These are phyloP conservation scores for Eustalomyia histrio DNA, from an alignment of 2,888 invertebrate genomes.

Conservation along the genomic window DNA sequence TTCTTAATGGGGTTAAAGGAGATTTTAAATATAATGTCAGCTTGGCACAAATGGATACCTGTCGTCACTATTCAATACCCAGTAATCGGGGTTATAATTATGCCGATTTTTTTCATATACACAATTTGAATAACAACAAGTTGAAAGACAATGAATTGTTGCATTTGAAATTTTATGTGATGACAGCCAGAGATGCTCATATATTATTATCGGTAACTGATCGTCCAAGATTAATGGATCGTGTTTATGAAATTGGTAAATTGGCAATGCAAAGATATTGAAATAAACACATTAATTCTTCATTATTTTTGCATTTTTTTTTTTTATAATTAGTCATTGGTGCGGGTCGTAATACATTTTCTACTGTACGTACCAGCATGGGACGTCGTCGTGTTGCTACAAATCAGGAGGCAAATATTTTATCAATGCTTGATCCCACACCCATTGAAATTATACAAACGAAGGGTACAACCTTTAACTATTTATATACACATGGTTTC, in stretches of 20 bases:
- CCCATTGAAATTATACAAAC: constrained; percentile 85
- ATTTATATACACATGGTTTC: neutral
- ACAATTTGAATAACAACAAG: constrained; percentile 73
- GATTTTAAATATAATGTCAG: constrained; percentile 74
- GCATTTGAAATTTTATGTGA: constrained; percentile 85
- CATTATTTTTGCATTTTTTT: neutral
- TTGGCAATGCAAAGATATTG: too few relatives aligned
- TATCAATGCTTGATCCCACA: constrained; percentile 83
- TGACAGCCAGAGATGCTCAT: constrained; percentile 85
- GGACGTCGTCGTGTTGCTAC: constrained; percentile 82
- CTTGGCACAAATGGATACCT: constrained; percentile 76
- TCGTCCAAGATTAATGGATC: constrained; percentile 79
- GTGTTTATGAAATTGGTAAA: constrained; percentile 85
- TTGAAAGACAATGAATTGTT: constrained; percentile 72
- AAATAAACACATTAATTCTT: too few relatives aligned
- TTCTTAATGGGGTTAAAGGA: constrained; percentile 52
- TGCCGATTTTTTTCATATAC: constrained; percentile 81
- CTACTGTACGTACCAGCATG: constrained; percentile 83
- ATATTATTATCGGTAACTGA: constrained; percentile 83
- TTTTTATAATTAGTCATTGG: constrained; percentile 81
- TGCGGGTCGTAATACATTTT: constrained; percentile 86
- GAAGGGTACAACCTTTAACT: constrained; percentile 70
- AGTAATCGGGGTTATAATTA: constrained; percentile 81
- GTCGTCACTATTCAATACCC: constrained; percentile 81
- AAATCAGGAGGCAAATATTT: constrained; percentile 81